A percentile compares a stretch with the other conserved stretches of the same genome.
Conservation (phyloP, 1,140 invertebrate species). For the Philotrypesis tridentata region DNA sequence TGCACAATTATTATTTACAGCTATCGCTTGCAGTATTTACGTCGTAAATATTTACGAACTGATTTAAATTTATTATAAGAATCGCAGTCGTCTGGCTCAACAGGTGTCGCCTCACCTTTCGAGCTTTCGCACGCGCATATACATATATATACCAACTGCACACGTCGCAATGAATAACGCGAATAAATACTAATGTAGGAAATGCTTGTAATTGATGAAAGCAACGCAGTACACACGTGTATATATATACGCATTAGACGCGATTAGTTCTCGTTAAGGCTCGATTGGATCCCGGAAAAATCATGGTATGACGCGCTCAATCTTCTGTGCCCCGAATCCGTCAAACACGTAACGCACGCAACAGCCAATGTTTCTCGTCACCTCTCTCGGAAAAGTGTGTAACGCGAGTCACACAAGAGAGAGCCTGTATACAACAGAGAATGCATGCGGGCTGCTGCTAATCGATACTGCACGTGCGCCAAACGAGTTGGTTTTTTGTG, state of each 20-base stretch:
- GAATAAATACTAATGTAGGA: too few species aligned
- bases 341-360: too few species aligned
- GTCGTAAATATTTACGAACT: neutral
- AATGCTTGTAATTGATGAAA: too few species aligned
- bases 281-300: too few species aligned
- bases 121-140: neutral
- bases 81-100: neutral
- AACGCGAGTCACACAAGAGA: neutral
- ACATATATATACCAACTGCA: neutral
- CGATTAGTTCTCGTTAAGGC: too few species aligned
- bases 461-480: constrained; percentile 18
- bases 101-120: neutral
- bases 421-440: neutral
- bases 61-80: neutral
- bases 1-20: neutral
- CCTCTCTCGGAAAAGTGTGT: too few species aligned
- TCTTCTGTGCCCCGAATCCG: neutral
- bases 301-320: neutral
- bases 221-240: too few species aligned
- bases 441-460: constrained; percentile 36
- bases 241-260: neutral
- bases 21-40: neutral
- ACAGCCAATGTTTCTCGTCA: neutral
- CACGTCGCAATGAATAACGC: too few species aligned
- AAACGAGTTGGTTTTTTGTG: constrained; percentile 24